Evolutionary conservation across 2,113 vertebrate species (phyloP).

Genomic region (Cheilinus undulatus): DNA sequence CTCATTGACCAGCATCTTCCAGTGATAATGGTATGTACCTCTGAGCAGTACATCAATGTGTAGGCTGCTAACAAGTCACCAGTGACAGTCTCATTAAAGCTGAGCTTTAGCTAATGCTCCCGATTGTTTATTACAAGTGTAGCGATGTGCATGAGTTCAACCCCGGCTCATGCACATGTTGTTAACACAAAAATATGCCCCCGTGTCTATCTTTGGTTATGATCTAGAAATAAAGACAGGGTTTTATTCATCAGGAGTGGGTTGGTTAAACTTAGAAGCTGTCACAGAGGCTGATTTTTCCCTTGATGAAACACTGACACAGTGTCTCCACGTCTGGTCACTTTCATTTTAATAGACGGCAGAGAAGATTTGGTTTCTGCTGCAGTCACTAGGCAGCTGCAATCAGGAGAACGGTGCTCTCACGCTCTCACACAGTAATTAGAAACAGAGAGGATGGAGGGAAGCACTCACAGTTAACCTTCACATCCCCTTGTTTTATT

Average conservation of each 20-base stretch:
- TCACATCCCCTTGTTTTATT: slow-evolving; percentile 64
- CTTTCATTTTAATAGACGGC: slow-evolving; percentile 65
- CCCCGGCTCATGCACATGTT: slow-evolving; percentile 34
- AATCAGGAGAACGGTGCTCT: slow-evolving; percentile 57
- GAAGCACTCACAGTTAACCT: slow-evolving; percentile 65
- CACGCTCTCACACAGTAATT: slow-evolving; percentile 70
- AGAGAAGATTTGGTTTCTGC: slow-evolving; percentile 67
- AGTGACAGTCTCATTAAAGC: slow-evolving; percentile 50
- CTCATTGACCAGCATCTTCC: slow-evolving; percentile 22
- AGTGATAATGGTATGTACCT: background rate
- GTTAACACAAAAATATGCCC: slow-evolving; percentile 34
- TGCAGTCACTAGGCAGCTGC: slow-evolving; percentile 67
- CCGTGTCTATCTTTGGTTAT: slow-evolving; percentile 33
- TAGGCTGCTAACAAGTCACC: slow-evolving; percentile 30
- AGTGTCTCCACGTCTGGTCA: slow-evolving; percentile 48
- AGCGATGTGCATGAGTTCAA: slow-evolving; percentile 23
- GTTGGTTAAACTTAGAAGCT: slow-evolving; percentile 45
- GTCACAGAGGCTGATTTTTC: slow-evolving; percentile 21
- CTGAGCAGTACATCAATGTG: slow-evolving; percentile 6
- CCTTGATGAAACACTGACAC: slow-evolving; percentile 38
- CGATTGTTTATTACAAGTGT: slow-evolving; percentile 48
- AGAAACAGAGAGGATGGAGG: slow-evolving; percentile 60
- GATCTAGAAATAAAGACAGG: slow-evolving; percentile 8
- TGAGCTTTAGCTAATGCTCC: slow-evolving; percentile 56
- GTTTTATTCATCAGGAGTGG: slow-evolving; percentile 35